phyloP scores from a whole-genome alignment of 2,888 invertebrate genomes.

The Dasysyrphus albostriatus region DNA sequence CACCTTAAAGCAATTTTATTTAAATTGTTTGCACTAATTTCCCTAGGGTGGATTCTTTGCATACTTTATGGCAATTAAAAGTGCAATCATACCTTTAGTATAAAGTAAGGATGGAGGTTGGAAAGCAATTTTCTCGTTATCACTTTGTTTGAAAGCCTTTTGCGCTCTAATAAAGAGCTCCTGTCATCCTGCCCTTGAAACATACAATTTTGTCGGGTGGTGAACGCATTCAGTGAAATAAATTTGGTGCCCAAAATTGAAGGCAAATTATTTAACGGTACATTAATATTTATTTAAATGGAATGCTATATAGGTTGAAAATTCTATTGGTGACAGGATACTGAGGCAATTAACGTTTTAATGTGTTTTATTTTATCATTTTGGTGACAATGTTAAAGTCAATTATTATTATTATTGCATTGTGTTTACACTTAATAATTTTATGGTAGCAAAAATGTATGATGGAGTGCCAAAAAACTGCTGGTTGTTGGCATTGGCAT shows the following conservation, averaged over 20 bases:
- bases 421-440: conserved; percentile 63
- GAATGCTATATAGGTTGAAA: conserved; percentile 24
- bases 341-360: conserved; percentile 69
- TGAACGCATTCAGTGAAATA: conserved; percentile 33
- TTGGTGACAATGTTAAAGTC: conserved; percentile 39
- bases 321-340: conserved; percentile 56
- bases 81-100: conserved; percentile 45
- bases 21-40: conserved; percentile 55
- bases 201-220: background rate
- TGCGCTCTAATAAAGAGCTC: conserved; percentile 3
- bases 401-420: conserved; percentile 65
- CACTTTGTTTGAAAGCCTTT: conserved; percentile 44
- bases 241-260: conserved; percentile 35
- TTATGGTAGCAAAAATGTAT: conserved; percentile 8
- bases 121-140: conserved; percentile 31
- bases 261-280: conserved; percentile 66
- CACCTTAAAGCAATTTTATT: conserved; percentile 39
- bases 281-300: conserved; percentile 72
- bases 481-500: too few relatives aligned
- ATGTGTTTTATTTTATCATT: conserved; percentile 33
- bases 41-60: conserved; percentile 25
- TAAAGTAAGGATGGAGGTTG: background rate
- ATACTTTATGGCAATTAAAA: conserved; percentile 57
- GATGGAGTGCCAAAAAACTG: background rate
- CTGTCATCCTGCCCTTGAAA: conserved; percentile 47